Conservation (phyloP, 2,888 invertebrate species). For the Lasius fuliginosus region DNA sequence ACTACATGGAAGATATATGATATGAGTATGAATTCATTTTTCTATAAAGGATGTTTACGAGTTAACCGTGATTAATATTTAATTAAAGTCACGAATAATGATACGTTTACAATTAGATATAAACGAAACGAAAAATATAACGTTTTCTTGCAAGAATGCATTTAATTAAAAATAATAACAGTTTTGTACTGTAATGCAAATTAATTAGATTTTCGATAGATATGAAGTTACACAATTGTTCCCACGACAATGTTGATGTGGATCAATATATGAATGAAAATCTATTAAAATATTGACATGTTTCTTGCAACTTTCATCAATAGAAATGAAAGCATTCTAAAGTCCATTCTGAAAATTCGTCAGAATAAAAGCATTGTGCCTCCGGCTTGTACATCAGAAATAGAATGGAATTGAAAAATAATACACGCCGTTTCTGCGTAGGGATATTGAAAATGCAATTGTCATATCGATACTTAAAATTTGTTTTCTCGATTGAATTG, state of each 20-base stretch:
- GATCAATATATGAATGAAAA: slow-evolving; percentile 6
- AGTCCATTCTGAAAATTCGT: slow-evolving; percentile 25
- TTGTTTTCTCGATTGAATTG: not conserved
- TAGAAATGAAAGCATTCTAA: slow-evolving; percentile 34
- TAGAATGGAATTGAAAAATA: slow-evolving; percentile 19
- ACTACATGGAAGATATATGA: not conserved
- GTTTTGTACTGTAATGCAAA: not conserved
- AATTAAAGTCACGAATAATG: not conserved
- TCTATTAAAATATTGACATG: slow-evolving; percentile 28
- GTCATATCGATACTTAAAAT: slow-evolving; percentile 28
- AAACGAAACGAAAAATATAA: not conserved
- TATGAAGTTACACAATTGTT: not conserved
- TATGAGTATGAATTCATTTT: slow-evolving; percentile 34
- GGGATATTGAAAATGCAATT: not conserved
- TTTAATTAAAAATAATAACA: slow-evolving; percentile 4
- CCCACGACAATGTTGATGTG: slow-evolving; percentile 12
- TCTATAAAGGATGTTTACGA: not conserved
- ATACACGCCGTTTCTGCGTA: not conserved
- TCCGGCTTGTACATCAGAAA: not conserved
- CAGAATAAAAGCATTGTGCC: slow-evolving; percentile 22
- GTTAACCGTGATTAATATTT: not conserved
- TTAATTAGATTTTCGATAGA: not conserved
- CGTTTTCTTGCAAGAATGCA: not conserved
- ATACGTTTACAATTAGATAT: not conserved
- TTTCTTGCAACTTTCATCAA: slow-evolving; percentile 35